Conservation (phyloP, 2,888 invertebrate species). For the Melipona beecheii region DNA sequence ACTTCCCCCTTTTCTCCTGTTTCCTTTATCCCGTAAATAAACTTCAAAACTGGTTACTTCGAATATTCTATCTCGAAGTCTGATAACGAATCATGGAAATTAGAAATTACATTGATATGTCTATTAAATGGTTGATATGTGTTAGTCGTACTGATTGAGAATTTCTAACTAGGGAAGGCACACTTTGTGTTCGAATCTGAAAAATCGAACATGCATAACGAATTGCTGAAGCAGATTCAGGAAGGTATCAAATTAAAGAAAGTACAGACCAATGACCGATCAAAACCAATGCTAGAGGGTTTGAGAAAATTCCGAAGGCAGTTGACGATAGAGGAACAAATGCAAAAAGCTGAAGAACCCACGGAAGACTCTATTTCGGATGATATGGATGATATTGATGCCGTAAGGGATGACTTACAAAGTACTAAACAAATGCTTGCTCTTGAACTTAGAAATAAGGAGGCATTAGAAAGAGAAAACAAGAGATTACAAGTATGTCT, state of each 20-base stretch:
- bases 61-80: not conserved
- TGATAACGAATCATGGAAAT: slow-evolving; percentile 1
- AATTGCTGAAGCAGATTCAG: slow-evolving; percentile 92
- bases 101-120: not conserved
- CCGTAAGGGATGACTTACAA: slow-evolving; percentile 94
- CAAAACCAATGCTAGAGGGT: slow-evolving; percentile 93
- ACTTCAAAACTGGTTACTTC: not conserved
- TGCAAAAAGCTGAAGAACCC: slow-evolving; percentile 89
- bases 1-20: not conserved
- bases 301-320: slow-evolving; percentile 94
- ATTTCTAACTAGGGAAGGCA: slow-evolving; percentile 85
- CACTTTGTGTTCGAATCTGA: slow-evolving; percentile 96
- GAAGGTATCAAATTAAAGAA: slow-evolving; percentile 91
- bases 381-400: slow-evolving; percentile 96
- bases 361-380: slow-evolving; percentile 87
- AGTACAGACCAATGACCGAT: slow-evolving; percentile 93
- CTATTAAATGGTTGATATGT: not conserved
- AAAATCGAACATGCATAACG: slow-evolving; percentile 91
- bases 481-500: slow-evolving; percentile 87
- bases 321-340: slow-evolving; percentile 95
- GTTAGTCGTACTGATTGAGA: slow-evolving; percentile 37
- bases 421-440: slow-evolving; percentile 96
- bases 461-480: slow-evolving; percentile 93
- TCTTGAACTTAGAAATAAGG: slow-evolving; percentile 93
- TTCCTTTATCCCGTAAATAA: not conserved